A percentile compares a stretch with the other conserved stretches of the same genome.
phyloP scores from a whole-genome alignment of 2,888 invertebrate species.

The Epistrophe eligans region DNA sequence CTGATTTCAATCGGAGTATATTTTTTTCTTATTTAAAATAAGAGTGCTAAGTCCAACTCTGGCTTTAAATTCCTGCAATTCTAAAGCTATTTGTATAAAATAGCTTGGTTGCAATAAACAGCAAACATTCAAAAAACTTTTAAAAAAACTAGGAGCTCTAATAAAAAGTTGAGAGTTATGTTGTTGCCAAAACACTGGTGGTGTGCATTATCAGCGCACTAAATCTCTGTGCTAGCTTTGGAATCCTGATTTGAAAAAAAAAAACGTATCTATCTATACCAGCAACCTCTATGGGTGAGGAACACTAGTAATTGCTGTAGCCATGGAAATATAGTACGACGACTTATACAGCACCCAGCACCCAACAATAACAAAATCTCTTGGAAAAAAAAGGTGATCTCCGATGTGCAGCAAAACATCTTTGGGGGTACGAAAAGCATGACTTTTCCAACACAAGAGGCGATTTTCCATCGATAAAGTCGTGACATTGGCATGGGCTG shows the following conservation, averaged over 20 bases:
- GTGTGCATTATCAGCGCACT: constrained; percentile 59
- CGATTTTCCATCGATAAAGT: constrained; percentile 78
- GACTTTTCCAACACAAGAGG: constrained; percentile 78
- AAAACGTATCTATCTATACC: constrained; percentile 47
- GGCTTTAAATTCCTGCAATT: constrained; percentile 33
- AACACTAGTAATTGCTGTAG: constrained; percentile 63
- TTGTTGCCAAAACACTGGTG: constrained; percentile 69
- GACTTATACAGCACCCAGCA: background rate
- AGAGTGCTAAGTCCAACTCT: constrained; percentile 58
- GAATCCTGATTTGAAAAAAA: constrained; percentile 60
- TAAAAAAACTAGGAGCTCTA: constrained; percentile 5
- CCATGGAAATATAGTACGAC: constrained; percentile 28
- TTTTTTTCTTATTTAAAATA: background rate
- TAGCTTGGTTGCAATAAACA: constrained; percentile 5
- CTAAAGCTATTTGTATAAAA: constrained; percentile 61
- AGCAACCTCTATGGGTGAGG: constrained; percentile 57
- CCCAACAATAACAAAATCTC: background rate
- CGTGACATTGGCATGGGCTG: constrained; percentile 77
- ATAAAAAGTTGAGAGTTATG: constrained; percentile 58
- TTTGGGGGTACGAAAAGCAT: constrained; percentile 77
- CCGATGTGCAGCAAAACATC: constrained; percentile 76
- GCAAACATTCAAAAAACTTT: background rate
- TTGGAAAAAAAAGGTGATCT: constrained; percentile 56
- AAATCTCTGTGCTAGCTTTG: constrained; percentile 54
- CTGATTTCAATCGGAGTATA: constrained; percentile 42